Base-by-base conservation (phyloP, 2,113 vertebrate genomes). In the Podarcis raffonei region DNA sequence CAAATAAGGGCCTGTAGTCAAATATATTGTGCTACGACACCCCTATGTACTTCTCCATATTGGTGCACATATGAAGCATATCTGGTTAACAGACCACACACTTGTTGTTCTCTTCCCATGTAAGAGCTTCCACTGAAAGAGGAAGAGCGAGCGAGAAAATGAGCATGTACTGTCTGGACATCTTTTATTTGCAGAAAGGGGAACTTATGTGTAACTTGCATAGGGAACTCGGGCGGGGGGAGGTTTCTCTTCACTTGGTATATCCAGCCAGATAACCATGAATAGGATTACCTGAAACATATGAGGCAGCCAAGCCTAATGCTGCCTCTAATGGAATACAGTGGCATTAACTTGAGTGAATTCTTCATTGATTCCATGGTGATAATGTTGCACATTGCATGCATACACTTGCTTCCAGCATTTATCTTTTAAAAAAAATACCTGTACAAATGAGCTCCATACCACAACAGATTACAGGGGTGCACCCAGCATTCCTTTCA, bases 61-160 rank as follows among this genome's bases (percentile, higher is more conserved):
- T 69, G 22, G 68, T 69, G 20, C 25, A 68, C 30, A 37, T 57
- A 32, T n/a, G 25, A 71, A 27, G 9, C 65, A 59, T 48, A n/a
- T n/a, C 15, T 27, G 27, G 39, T 84, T 6, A 80, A 76, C 62
- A 76, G 83, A 65, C 18, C 18, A 90, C 68, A 57, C 32, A 1
- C 76, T 62, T 87, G 89, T 80, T 86, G 89, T 23, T 86, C 35
- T 94, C 57, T 76, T 79, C 78, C 80, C 91, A 53, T 53, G 3
- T 66, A 53, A 53, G 72, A 87, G 65, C 82, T 91, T 90, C 83
- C 69, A 87, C 53, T 59, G 82, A 91, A 92, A 85, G 85, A 87
- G 82, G 66, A 89, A 94, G 69, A 74, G n/a, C 2, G 12, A 59
- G 59, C 87, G 87, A 86, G 78, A 92, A 80, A 92, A 94, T 27